phyloP scores from a whole-genome alignment of 2,797 vertebrate species.

The Echeneis naucrates region DNA sequence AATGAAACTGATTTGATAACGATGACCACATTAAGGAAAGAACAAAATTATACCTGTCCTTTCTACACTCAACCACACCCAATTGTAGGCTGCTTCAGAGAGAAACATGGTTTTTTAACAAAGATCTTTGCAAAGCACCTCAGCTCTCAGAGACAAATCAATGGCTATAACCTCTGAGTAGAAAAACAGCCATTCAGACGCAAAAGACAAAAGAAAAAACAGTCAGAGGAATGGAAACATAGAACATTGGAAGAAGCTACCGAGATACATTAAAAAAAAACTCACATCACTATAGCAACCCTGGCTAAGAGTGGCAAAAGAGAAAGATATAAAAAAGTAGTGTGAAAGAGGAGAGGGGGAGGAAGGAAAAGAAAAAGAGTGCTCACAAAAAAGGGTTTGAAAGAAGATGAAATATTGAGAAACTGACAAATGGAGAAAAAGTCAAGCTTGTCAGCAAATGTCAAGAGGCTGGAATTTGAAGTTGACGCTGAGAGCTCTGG shows the following conservation, averaged over 20 bases:
- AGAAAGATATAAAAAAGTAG: slow-evolving; percentile 69
- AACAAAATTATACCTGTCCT: slow-evolving; percentile 21
- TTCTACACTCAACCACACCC: slow-evolving; percentile 25
- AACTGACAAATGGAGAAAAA: slow-evolving; percentile 11
- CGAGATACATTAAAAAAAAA: slow-evolving; percentile 61
- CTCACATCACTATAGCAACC: slow-evolving; percentile 77
- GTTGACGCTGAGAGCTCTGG: neutral
- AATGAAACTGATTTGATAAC: neutral
- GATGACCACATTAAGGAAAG: slow-evolving; percentile 12
- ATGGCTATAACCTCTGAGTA: slow-evolving; percentile 51
- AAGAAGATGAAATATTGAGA: slow-evolving; percentile 27
- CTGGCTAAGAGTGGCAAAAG: slow-evolving; percentile 71
- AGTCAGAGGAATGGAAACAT: slow-evolving; percentile 27
- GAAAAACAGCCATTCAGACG: slow-evolving; percentile 61
- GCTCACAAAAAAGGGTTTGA: slow-evolving; percentile 13
- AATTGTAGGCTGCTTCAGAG: neutral
- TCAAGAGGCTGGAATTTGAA: neutral
- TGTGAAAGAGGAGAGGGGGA: slow-evolving; percentile 38
- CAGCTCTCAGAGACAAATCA: slow-evolving; percentile 47
- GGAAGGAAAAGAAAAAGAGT: slow-evolving; percentile 29
- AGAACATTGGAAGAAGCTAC: slow-evolving; percentile 69
- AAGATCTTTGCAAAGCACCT: slow-evolving; percentile 19
- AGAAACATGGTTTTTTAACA: slow-evolving; percentile 32
- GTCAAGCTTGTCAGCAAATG: slow-evolving; percentile 3
- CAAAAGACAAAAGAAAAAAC: slow-evolving; percentile 69